Evolutionary conservation across 2,888 invertebrate genomes (phyloP), one percentile per base, ranked within the genome.

Genomic region (Ecliptopera silaceata): DNA sequence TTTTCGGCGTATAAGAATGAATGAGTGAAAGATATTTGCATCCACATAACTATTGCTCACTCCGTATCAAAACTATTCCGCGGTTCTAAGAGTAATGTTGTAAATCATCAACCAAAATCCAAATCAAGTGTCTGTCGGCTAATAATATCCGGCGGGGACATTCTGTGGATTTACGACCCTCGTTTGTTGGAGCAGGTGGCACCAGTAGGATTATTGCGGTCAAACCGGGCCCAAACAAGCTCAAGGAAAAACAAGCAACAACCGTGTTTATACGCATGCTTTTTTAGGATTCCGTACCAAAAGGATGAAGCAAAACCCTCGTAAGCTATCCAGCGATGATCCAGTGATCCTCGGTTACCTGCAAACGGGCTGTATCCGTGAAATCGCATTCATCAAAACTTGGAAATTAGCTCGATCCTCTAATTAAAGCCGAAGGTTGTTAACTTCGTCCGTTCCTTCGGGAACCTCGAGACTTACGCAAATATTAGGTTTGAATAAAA

Each of bases 381-480:
- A 82, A 86, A 86, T 89, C 86, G 83, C 85, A 88, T 89, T 88
- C 87, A 88, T 88, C 89, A 88, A 88, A 89, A 88, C 88, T 89
- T 89, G 83, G 78, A 79, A 86, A 87, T 86, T 86, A 86, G 82
- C 85, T 79, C 75, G 80, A 78, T 74, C 79, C 80, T 81, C 86
- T 88, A 86, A 89, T 89, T 88, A 88, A 87, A 86, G 82, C 86
- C 84, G 86, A 76, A 83, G 82, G 84, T 82, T 79, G 80, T 82
- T 82, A 84, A 82, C 80, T 82, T 74, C 70, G 63, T 70, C 71
- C 71, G 59, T 65, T 68, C 72, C 75, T 76, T 72, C 65, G 60
- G 63, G 76, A 68, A 72, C 69, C 72, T 72, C 66, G 72, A 75
- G 77, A 82, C 82, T 84, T 84, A 72, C 75, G 78, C 78, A 85